phyloP scores from a whole-genome alignment of 2,888 invertebrate species.

The Elegia similella region DNA sequence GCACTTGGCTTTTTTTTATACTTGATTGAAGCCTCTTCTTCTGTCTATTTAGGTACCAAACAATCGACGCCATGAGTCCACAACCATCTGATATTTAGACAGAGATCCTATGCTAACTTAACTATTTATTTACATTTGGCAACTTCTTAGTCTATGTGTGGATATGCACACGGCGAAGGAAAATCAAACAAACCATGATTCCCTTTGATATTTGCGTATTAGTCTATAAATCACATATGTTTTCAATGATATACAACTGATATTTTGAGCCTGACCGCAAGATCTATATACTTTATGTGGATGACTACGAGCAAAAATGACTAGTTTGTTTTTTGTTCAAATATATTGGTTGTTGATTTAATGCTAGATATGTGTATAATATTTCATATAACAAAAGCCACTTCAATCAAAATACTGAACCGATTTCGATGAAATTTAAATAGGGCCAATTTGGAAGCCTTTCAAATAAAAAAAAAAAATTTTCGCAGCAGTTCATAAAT shows the following conservation, averaged over 20 bases:
- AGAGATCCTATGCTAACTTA: constrained; percentile 34
- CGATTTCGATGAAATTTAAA: too few species aligned
- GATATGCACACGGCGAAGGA: constrained; percentile 72
- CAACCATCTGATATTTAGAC: constrained; percentile 6
- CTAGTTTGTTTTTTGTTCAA: too few species aligned
- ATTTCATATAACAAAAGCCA: too few species aligned
- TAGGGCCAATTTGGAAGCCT: too few species aligned
- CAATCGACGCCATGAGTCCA: neutral
- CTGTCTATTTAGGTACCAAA: too few species aligned
- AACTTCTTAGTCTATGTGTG: constrained; percentile 74
- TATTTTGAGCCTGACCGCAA: constrained; percentile 24
- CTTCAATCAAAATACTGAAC: too few species aligned
- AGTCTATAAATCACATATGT: constrained; percentile 64
- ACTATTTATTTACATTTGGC: constrained; percentile 74
- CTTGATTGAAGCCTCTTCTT: too few species aligned
- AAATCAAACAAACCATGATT: constrained; percentile 53
- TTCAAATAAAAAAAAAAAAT: too few species aligned
- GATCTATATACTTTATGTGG: constrained; percentile 14
- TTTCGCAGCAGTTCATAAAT: too few species aligned
- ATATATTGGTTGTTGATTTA: too few species aligned
- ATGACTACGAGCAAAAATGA: neutral
- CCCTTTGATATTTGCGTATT: constrained; percentile 60
- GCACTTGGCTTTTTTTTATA: too few species aligned
- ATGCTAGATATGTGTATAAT: too few species aligned
- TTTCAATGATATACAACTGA: constrained; percentile 55